Conservation (phyloP, 1,140 invertebrate species). For the Augochlora pura region DNA sequence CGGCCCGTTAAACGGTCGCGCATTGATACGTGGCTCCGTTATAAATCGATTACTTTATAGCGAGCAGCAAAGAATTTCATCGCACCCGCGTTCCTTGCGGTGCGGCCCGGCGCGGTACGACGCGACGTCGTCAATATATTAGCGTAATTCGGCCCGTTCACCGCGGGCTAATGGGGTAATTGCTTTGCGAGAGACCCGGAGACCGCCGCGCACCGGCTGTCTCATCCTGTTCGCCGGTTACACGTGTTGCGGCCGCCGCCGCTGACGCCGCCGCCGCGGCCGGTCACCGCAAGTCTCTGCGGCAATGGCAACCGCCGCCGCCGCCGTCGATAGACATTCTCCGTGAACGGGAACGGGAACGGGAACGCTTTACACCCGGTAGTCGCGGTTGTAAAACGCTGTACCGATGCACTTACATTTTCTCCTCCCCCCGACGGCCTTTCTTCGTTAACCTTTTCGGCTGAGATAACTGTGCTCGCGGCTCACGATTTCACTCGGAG, state of each 20-base stretch:
- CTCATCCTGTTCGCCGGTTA: conserved; percentile 29
- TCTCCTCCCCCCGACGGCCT: not conserved
- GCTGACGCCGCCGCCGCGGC: no score
- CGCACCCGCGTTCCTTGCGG: not conserved
- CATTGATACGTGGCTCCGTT: conserved; percentile 63
- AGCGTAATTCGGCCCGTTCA: conserved; percentile 55
- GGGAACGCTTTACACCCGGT: conserved; percentile 37
- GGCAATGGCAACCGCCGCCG: not conserved
- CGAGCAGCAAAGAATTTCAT: conserved; percentile 34
- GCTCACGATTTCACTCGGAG: not conserved
- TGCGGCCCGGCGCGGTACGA: not conserved
- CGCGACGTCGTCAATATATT: conserved; percentile 55
- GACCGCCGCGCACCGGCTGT: conserved; percentile 33
- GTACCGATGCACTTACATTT: not conserved
- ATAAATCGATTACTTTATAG: conserved; percentile 65
- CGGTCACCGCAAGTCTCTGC: conserved; percentile 1
- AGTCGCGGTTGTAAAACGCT: conserved; percentile 18
- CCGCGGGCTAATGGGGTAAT: conserved; percentile 57
- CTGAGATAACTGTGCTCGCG: not conserved
- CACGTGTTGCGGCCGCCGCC: conserved; percentile 16
- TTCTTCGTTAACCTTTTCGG: not conserved
- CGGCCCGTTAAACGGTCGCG: conserved; percentile 68
- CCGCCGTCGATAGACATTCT: conserved; percentile 32
- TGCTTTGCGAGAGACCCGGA: conserved; percentile 52
- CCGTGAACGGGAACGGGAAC: conserved; percentile 7